Base-by-base conservation (phyloP, 2,888 invertebrate genomes). In the Pelosia muscerda region DNA sequence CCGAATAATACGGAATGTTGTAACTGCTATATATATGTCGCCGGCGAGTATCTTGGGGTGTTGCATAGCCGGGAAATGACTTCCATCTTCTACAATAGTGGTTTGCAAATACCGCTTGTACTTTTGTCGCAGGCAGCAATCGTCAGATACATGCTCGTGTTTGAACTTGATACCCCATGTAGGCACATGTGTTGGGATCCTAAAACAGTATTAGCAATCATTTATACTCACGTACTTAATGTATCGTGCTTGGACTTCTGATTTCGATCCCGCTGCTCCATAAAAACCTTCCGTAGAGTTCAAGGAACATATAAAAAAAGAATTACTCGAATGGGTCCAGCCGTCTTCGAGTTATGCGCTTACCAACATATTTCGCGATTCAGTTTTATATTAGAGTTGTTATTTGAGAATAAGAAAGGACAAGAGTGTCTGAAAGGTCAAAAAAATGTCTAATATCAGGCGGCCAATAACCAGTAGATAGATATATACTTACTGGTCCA, bases 1-100 rank as follows among this genome's bases (percentile, higher is more conserved):
- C 66, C 88, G 85, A 63, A 91, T 93, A 38, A 87, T 77, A 65
- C 83, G 86, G 73, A 95, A 95, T 1, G 95, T 95, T 0, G 89
- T 84, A 0, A 97, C 95, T 66, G 96, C 96, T 1, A 90, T 84
- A 83, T 96, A 96, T 11, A 99, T 89, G 84, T 98, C 98, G 0
- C 95, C 90, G 4, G 97, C 96, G 31, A 99, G 82, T 0, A 97
- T 79, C 55, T 96, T 89, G 0, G 98, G 98, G 71, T 96, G 95
- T 87, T 99, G 98, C 67, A 98, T 93, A 0, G 98, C 98, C 0
- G 97, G 97, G 88, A 98, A 99, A 87, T 98, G 98, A 0, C 99
- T 99, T 1, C 98, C 98, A 4, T 95, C 93, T 0, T 95, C 92
- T 42, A 96, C 94, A 57, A 96, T 93, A 0, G 96, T 96, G 79